Percentiles rank a stretch among this genome's conserved stretches.
Conservation (phyloP, 2,888 invertebrate genomes). For the Sympetrum striolatum region DNA sequence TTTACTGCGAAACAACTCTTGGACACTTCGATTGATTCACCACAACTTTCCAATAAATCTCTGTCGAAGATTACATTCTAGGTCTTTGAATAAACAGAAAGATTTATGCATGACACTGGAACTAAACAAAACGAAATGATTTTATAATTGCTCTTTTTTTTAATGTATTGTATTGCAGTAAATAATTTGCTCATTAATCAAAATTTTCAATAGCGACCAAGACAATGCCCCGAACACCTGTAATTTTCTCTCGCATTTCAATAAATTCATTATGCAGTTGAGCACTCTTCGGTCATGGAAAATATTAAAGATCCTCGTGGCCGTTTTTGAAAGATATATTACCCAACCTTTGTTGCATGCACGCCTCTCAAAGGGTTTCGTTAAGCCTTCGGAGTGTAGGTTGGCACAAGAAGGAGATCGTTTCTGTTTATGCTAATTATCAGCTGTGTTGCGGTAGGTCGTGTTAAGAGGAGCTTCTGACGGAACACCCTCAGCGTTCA, state of each 20-base stretch:
- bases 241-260: not conserved
- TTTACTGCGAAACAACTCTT: too few species aligned
- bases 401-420: not conserved
- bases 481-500: not conserved
- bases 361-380: not conserved
- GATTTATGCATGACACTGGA: too few species aligned
- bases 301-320: not conserved
- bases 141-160: too few species aligned
- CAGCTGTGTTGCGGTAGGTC: conserved; percentile 19
- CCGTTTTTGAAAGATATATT: not conserved
- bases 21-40: too few species aligned
- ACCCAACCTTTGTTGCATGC: not conserved
- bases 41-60: too few species aligned
- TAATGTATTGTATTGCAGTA: too few species aligned
- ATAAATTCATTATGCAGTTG: not conserved
- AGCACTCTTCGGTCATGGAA: not conserved
- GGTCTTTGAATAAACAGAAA: too few species aligned
- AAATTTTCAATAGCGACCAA: too few species aligned
- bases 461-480: not conserved
- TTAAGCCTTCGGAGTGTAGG: not conserved
- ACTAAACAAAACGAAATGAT: too few species aligned
- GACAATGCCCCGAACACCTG: not conserved
- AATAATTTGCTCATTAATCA: too few species aligned
- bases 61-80: too few species aligned
- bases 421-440: conserved; percentile 25